phyloP scores from a whole-genome alignment of 2,888 invertebrate species.

The Branchellion lobata region DNA sequence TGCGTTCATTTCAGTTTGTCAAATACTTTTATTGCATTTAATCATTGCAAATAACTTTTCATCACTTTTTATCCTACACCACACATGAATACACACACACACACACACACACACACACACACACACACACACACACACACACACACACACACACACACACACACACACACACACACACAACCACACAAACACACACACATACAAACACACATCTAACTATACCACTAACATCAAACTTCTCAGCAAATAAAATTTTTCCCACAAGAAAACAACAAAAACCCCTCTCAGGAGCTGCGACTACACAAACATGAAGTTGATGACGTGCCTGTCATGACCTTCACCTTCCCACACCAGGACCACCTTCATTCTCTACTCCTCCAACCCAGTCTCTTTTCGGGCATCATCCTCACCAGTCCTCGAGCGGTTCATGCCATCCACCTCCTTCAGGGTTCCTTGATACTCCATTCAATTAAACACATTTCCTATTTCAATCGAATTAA shows the following conservation, averaged over 20 bases:
- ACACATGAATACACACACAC: not conserved
- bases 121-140: conserved; percentile 2
- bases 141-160: not conserved
- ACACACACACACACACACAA: too few species aligned
- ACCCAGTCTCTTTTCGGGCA: not conserved
- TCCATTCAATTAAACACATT: too few species aligned
- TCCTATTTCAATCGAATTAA: too few species aligned
- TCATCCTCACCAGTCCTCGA: not conserved
- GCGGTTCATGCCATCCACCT: not conserved
- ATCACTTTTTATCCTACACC: not conserved
- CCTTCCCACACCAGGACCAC: not conserved
- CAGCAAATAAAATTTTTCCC: too few species aligned
- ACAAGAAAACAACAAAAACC: too few species aligned
- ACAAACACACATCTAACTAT: not conserved
- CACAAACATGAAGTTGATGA: not conserved
- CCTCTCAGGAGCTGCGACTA: too few species aligned
- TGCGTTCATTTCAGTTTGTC: too few species aligned
- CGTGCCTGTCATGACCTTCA: conserved; percentile 6
- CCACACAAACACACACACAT: too few species aligned
- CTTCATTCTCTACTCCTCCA: not conserved
- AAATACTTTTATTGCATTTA: too few species aligned
- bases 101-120: conserved; percentile 5
- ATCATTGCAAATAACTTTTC: not conserved
- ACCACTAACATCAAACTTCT: too few species aligned
- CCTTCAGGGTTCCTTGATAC: not conserved